A percentile compares a stretch with the other conserved stretches of the same genome.
Conservation (phyloP, 2,888 invertebrate species). For the Rhogogaster chlorosoma region DNA sequence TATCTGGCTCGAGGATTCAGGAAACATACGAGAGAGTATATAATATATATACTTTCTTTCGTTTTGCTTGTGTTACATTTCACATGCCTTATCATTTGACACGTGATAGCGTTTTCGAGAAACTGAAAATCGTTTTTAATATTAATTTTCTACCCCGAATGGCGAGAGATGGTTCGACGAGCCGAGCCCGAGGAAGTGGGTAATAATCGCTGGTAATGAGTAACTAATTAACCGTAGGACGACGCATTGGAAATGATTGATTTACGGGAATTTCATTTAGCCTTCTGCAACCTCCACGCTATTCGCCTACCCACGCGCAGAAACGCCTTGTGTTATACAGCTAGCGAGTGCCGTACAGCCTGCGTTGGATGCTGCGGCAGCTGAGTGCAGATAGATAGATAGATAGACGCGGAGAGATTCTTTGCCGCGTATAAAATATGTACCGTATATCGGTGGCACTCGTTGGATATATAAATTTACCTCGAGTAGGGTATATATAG, state of each 20-base stretch:
- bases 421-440: neutral
- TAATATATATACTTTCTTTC: too few relatives aligned
- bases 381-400: neutral
- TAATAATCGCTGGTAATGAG: constrained; percentile 36
- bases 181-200: constrained; percentile 6
- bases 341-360: neutral
- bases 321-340: neutral
- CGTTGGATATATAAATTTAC: neutral
- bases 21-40: too few relatives aligned
- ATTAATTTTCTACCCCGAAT: neutral
- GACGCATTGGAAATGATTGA: constrained; percentile 49
- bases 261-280: constrained; percentile 50
- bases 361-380: neutral
- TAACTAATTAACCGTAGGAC: constrained; percentile 41
- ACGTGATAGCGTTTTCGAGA: too few relatives aligned
- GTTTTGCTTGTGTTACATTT: too few relatives aligned
- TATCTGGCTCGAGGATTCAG: too few relatives aligned
- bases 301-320: constrained; percentile 16
- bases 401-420: neutral
- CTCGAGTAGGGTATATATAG: neutral
- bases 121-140: too few relatives aligned
- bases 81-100: too few relatives aligned
- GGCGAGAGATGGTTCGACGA: neutral
- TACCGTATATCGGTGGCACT: too few relatives aligned
- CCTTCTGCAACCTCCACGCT: constrained; percentile 18